These are phyloP conservation scores for Limenitis arthemis DNA, from an alignment of 2,888 invertebrate genomes.

Conservation along the genomic window DNA sequence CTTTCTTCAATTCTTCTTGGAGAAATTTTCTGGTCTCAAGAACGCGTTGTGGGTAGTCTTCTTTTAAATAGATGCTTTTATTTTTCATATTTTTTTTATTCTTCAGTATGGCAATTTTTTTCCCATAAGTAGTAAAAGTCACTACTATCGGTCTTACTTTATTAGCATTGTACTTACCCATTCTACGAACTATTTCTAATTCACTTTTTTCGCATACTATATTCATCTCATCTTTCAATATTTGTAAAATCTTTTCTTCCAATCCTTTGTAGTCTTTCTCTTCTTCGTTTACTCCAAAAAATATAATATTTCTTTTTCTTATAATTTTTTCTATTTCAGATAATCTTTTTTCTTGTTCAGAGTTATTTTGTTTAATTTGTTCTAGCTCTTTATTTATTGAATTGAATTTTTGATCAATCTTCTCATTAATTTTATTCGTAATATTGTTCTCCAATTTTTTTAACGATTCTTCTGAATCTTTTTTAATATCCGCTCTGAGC, in stretches of 20 bases:
- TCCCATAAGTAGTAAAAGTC: not conserved
- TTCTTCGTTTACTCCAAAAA: not conserved
- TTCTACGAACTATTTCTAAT: not conserved
- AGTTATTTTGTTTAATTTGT: not conserved
- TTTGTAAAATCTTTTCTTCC: not conserved
- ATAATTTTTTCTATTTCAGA: not conserved
- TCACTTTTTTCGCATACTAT: not conserved
- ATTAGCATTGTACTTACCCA: not conserved
- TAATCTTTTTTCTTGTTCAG: not conserved
- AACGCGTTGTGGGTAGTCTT: not conserved
- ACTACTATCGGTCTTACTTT: not conserved
- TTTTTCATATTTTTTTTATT: not conserved
- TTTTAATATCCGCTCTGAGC: not conserved
- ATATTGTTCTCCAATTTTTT: not conserved
- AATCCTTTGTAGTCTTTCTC: not conserved
- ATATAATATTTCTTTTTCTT: not conserved
- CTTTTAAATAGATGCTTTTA: not conserved
- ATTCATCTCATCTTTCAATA: not conserved
- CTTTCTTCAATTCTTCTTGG: not conserved
- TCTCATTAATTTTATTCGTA: not conserved
- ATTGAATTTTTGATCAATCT: not conserved
- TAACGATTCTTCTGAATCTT: not conserved
- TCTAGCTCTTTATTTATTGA: not conserved
- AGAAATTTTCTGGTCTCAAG: not conserved
- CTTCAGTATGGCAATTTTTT: not conserved